Base-by-base conservation (phyloP, 2,113 vertebrate genomes). In the Dendropsophus ebraccatus region DNA sequence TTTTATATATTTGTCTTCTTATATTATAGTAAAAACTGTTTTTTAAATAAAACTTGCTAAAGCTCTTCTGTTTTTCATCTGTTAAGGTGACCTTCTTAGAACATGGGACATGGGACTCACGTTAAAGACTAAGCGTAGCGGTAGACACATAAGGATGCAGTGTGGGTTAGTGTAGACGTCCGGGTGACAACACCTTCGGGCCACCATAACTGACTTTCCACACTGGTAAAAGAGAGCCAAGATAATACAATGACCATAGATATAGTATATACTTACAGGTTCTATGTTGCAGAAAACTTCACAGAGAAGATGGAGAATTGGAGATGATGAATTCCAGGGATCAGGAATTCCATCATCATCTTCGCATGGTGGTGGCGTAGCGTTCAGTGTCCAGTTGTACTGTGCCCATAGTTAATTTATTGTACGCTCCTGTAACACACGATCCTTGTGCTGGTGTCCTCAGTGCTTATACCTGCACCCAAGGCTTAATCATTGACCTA, bases 401-500 rank as follows among this genome's bases (percentile, higher is more conserved):
- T 8, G 23, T 17, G 69, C 25, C 17, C 13, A 69, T 30, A 11
- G n/a, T 19, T 4, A 16, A 21, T 50, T 4, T 17, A 47, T 50
- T 13, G 41, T 25, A 1, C 7, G n/a, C 11, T 12, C n/a, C n/a
- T 76, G 6, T 23, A 72, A 72, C 35, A 23, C 69, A 11, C 35
- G 32, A 32, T 7, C 28, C 49, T 54, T n/a, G 49, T 32, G 17
- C 74, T 54, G 41, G 25, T 8, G 49, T 37, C 9, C 35, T n/a
- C n/a, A 11, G n/a, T 56, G 85, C 87, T 87, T 87, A 88, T 80
- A 87, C 52, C 75, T 3, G 0, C 84, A 88, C 87, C 81, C 1
- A 28, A 65, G 47, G 89, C 54, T 94, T 94, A 94, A 94, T 93
- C 49, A 95, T 95, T 95, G 79, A 88, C 83, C 88, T 90, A 90